These are phyloP conservation scores for Scolanthus callimorphus DNA, from an alignment of 92 coral and sea anemone genomes.

Conservation along the genomic window DNA sequence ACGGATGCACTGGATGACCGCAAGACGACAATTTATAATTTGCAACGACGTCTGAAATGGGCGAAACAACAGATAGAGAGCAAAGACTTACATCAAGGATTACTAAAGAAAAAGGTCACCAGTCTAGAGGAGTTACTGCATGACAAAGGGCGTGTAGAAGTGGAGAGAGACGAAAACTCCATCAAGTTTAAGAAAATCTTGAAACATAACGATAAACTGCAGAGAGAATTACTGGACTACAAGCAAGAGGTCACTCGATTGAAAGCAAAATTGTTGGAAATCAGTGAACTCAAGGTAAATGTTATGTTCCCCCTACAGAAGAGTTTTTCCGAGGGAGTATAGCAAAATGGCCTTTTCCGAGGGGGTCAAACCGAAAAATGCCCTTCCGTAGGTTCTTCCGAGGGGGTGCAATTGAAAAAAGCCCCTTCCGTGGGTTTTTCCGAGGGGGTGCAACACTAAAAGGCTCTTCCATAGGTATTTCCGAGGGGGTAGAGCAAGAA, in stretches of 20 bases:
- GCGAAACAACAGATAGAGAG: conserved; percentile 96
- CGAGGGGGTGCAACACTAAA: too few species aligned
- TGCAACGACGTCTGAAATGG: conserved; percentile 93
- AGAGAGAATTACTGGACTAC: conserved; percentile 82
- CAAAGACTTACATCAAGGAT: conserved; percentile 86
- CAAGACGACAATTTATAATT: conserved; percentile 86
- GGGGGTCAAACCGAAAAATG: too few species aligned
- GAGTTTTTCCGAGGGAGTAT: too few species aligned
- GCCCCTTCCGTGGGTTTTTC: too few species aligned
- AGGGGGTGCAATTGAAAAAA: too few species aligned
- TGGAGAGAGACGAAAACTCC: conserved; percentile 92
- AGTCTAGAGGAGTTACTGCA: conserved; percentile 79
- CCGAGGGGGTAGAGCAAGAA: too few species aligned
- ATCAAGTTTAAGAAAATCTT: conserved; percentile 76
- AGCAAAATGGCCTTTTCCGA: too few species aligned
- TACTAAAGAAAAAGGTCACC: conserved; percentile 79
- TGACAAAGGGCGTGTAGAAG: conserved; percentile 92
- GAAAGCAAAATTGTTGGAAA: conserved; percentile 81
- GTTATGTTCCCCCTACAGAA: too few species aligned
- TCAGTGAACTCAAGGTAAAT: conserved; percentile 85
- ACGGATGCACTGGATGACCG: conserved; percentile 94
- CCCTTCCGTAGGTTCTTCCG: too few species aligned
- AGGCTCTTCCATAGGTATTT: too few species aligned
- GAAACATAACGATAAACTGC: conserved; percentile 92
- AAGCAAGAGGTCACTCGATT: conserved; percentile 78